These are phyloP conservation scores for Osedax fenrisi DNA, from an alignment of 2,888 invertebrate species.

Conservation along the genomic window DNA sequence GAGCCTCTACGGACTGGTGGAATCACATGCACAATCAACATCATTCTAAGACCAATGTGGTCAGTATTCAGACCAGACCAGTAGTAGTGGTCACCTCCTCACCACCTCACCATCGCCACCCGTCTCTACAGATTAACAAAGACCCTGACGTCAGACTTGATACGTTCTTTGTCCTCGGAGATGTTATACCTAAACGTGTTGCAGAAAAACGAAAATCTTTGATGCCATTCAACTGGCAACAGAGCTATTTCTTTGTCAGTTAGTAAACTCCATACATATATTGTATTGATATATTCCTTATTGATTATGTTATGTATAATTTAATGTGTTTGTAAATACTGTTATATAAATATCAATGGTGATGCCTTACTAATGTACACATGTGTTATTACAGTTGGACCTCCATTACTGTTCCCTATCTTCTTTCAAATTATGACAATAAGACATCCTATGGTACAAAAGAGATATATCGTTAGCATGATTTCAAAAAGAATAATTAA, in stretches of 20 bases:
- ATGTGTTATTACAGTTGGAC: no score
- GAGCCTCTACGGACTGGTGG: slow-evolving; percentile 49
- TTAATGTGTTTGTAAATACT: no score
- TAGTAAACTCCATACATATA: no score
- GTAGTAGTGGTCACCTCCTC: no score
- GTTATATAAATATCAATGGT: no score
- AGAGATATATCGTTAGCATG: not conserved
- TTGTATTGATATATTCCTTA: no score
- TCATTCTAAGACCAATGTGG: slow-evolving; percentile 51
- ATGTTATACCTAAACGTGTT: slow-evolving; percentile 45
- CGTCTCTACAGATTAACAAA: slow-evolving; percentile 44
- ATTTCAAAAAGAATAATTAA: no score
- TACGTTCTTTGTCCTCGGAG: slow-evolving; percentile 46
- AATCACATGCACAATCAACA: slow-evolving; percentile 51
- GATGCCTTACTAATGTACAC: no score
- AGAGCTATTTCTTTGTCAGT: slow-evolving; percentile 47
- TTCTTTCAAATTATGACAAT: slow-evolving; percentile 49
- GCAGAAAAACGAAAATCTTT: slow-evolving; percentile 38
- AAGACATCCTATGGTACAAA: slow-evolving; percentile 39
- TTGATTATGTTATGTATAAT: no score
- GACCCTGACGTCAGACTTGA: slow-evolving; percentile 50
- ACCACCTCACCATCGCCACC: not conserved
- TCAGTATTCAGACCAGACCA: no score
- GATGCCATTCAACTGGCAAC: slow-evolving; percentile 48
- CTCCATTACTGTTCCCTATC: slow-evolving; percentile 48